Evolutionary conservation across 1,140 invertebrate genomes (phyloP).

Genomic region (Yoshiicerus persimilis): DNA sequence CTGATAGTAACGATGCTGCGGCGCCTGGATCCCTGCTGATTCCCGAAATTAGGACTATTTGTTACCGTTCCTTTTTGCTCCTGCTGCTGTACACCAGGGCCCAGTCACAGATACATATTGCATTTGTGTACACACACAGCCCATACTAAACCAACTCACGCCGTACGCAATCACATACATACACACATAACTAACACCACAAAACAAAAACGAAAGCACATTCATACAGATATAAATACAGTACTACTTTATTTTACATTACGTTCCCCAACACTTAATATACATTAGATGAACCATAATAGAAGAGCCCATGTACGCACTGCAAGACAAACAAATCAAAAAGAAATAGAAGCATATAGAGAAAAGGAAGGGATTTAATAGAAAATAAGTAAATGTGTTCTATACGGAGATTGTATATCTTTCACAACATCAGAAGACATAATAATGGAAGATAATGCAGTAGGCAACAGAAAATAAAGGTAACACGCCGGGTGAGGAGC

Average conservation of each 20-base stretch:
- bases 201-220: neutral
- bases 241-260: neutral
- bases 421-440: neutral
- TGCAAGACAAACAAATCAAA: neutral
- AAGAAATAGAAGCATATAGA: neutral
- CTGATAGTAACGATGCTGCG: constrained; percentile 45
- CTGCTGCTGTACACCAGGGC: constrained; percentile 1
- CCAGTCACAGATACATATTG: neutral
- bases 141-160: no score
- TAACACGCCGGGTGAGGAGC: constrained; percentile 1
- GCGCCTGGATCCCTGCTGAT: constrained; percentile 50
- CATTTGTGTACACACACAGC: neutral
- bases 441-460: constrained; percentile 12
- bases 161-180: neutral
- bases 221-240: neutral
- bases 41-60: constrained; percentile 51
- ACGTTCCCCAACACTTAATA: neutral
- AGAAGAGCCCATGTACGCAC: neutral
- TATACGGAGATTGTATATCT: neutral
- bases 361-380: neutral
- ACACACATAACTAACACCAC: neutral
- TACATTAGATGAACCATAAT: neutral
- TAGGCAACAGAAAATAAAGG: neutral
- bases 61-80: constrained; percentile 45
- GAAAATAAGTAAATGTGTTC: neutral